Evolutionary conservation across 2,888 invertebrate species (phyloP).

Genomic region (Rhaphigaster nebulosa): DNA sequence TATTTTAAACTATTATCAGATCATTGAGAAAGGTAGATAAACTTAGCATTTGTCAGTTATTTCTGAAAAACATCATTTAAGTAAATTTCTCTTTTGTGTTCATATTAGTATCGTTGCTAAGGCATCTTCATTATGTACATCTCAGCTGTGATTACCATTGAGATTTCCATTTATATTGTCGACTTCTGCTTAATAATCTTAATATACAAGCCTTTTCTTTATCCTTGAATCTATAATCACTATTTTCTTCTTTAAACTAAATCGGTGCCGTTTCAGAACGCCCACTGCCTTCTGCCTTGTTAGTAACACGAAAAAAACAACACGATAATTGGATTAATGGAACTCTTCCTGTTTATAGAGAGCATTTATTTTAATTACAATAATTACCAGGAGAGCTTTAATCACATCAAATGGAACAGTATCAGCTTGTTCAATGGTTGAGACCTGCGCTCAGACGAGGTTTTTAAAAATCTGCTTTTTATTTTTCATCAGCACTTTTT

Average conservation of each 20-base stretch:
- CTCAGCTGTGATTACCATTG: not conserved
- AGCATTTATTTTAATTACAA: slow-evolving; percentile 36
- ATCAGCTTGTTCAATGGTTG: not conserved
- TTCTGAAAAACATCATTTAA: too few species aligned
- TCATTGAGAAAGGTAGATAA: too few species aligned
- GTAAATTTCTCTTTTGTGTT: too few species aligned
- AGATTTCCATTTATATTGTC: not conserved
- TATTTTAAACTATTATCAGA: too few species aligned
- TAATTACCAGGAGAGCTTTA: not conserved
- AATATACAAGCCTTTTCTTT: not conserved
- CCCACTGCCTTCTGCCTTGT: slow-evolving; percentile 24
- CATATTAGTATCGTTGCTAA: not conserved
- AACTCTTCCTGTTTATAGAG: slow-evolving; percentile 20
- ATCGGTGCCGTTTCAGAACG: not conserved
- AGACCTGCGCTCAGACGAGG: not conserved
- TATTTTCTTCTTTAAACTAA: not conserved
- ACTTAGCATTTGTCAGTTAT: too few species aligned
- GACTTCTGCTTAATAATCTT: not conserved
- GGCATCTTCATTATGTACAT: not conserved
- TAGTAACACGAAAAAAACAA: slow-evolving; percentile 5
- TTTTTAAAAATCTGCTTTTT: not conserved
- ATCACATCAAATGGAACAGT: not conserved
- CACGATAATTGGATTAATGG: slow-evolving; percentile 37
- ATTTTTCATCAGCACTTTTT: not conserved
- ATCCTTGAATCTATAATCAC: not conserved